phyloP scores from a whole-genome alignment of 2,113 vertebrate species.

The Lepisosteus oculatus region DNA sequence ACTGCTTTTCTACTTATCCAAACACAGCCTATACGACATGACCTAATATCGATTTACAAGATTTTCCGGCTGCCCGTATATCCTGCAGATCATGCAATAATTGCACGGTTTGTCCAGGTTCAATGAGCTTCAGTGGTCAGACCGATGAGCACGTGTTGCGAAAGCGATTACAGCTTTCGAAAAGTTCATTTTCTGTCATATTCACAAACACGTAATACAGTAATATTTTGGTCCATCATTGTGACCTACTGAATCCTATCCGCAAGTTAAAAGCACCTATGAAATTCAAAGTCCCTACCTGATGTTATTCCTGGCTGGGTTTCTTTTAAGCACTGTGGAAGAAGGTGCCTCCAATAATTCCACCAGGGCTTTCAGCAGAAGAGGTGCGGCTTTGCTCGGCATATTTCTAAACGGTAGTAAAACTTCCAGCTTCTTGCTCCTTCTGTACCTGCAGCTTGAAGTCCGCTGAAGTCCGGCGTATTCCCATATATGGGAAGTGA shows the following conservation, averaged over 20 bases:
- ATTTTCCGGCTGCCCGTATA: too few species aligned
- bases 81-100: too few species aligned
- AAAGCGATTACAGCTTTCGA: background rate
- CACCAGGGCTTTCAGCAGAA: slow-evolving; percentile 39
- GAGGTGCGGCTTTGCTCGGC: slow-evolving; percentile 29
- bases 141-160: background rate
- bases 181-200: background rate
- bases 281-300: slow-evolving; percentile 41
- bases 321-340: slow-evolving; percentile 25
- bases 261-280: too few species aligned
- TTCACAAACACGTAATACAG: background rate
- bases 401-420: slow-evolving; percentile 23
- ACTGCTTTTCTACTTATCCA: background rate
- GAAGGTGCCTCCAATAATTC: slow-evolving; percentile 32
- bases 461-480: background rate
- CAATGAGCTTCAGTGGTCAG: too few species aligned
- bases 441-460: background rate
- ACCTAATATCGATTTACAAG: background rate
- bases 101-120: too few species aligned
- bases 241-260: too few species aligned
- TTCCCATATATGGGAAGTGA: background rate
- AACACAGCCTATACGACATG: background rate
- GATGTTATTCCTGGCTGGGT: slow-evolving; percentile 19
- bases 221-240: background rate
- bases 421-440: too few species aligned